phyloP scores from a whole-genome alignment of 2,113 vertebrate genomes.

The Protobothrops mucrosquamatus region DNA sequence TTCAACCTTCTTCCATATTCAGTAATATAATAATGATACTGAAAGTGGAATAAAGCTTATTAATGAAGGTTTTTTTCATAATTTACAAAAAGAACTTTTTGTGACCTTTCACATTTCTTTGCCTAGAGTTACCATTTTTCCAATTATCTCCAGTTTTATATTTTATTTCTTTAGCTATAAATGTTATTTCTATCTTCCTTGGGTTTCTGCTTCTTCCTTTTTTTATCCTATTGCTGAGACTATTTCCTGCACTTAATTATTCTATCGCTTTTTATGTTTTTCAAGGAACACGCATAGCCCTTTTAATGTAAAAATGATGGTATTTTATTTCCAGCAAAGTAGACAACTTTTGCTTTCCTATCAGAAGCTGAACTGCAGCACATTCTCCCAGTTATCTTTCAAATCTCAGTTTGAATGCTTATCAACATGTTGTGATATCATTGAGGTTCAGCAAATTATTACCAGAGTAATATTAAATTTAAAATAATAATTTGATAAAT shows the following conservation, averaged over 20 bases:
- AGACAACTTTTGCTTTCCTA: not conserved
- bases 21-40: not conserved
- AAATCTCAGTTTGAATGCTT: not conserved
- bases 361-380: not conserved
- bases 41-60: not conserved
- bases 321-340: not conserved
- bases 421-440: not conserved
- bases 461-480: not conserved
- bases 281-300: not conserved
- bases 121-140: not conserved
- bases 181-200: not conserved
- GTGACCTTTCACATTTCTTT: not conserved
- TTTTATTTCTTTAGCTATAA: not conserved
- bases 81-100: not conserved
- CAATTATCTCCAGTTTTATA: not conserved
- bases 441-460: not conserved
- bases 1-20: not conserved
- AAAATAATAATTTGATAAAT: not conserved
- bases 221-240: not conserved
- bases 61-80: not conserved
- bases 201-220: not conserved
- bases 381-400: not conserved
- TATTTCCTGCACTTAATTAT: not conserved
- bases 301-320: not conserved
- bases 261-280: not conserved